phyloP scores from a whole-genome alignment of 2,113 vertebrate genomes.

The Danionella cerebrum region DNA sequence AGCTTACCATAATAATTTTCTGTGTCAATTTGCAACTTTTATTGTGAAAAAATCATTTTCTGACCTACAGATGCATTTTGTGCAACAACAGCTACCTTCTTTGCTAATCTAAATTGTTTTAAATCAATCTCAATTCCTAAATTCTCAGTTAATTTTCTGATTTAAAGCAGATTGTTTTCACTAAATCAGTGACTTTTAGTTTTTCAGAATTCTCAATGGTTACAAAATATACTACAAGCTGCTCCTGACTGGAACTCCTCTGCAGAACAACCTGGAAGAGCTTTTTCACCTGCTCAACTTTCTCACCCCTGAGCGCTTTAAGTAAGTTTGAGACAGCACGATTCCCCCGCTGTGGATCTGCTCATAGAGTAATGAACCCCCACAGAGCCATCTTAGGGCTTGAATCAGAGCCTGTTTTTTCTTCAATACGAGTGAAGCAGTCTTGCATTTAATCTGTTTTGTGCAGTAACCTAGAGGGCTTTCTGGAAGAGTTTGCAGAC shows the following conservation, averaged over 20 bases:
- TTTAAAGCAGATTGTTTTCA: neutral
- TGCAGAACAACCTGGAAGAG: slow-evolving; percentile 98
- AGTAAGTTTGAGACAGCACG: slow-evolving; percentile 66
- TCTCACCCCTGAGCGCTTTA: slow-evolving; percentile 92
- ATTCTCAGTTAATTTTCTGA: too few relatives aligned
- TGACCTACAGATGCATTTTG: too few relatives aligned
- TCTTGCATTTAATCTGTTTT: neutral
- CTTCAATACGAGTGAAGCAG: neutral
- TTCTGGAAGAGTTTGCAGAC: slow-evolving; percentile 97
- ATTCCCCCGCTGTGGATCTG: slow-evolving; percentile 11
- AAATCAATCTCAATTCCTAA: too few relatives aligned
- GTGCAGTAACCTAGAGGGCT: slow-evolving; percentile 92
- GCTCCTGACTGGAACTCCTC: slow-evolving; percentile 90
- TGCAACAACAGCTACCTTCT: too few relatives aligned
- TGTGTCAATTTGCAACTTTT: too few relatives aligned
- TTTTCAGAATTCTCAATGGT: slow-evolving; percentile 93
- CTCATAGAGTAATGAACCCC: neutral
- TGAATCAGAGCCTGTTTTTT: neutral
- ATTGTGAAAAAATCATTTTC: too few relatives aligned
- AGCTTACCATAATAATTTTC: too few relatives aligned
- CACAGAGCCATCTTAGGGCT: neutral
- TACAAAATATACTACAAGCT: slow-evolving; percentile 99
- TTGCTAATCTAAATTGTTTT: too few relatives aligned
- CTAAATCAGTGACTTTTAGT: slow-evolving; percentile 61
- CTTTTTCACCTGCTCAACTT: slow-evolving; percentile 98